A percentile compares a stretch with the other conserved stretches of the same genome.
Conservation (phyloP, 2,113 vertebrate species). For the Coryphaenoides rupestris region DNA sequence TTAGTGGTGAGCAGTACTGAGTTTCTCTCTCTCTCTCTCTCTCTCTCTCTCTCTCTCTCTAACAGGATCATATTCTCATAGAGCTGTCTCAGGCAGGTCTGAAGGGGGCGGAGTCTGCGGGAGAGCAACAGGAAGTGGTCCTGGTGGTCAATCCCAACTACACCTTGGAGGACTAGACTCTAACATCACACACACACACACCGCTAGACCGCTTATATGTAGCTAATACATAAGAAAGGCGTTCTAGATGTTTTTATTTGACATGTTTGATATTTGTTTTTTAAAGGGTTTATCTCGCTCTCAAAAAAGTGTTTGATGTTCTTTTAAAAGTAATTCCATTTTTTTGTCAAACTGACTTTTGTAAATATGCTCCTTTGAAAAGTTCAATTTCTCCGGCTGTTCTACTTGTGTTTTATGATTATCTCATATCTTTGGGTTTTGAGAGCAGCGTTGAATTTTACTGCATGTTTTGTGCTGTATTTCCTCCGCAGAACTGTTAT, state of each 20-base stretch:
- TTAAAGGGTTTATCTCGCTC: not conserved
- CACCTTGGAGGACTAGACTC: conserved; percentile 83
- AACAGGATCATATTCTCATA: conserved; percentile 94
- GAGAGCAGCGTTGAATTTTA: not conserved
- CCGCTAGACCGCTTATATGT: conserved; percentile 2
- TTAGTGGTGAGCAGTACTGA: not conserved
- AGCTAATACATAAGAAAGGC: conserved; percentile 12
- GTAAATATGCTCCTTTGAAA: conserved; percentile 63
- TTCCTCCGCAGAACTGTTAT: not conserved
- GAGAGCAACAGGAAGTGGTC: conserved; percentile 75
- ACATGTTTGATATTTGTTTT: conserved; percentile 11
- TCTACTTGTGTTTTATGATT: conserved; percentile 15
- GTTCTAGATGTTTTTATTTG: conserved; percentile 19
- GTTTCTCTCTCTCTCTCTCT: not conserved
- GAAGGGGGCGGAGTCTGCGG: conserved; percentile 74
- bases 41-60: not conserved
- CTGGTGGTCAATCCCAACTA: conserved; percentile 98
- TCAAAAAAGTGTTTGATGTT: conserved; percentile 29
- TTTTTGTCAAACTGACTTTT: conserved; percentile 31
- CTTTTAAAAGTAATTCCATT: conserved; percentile 8
- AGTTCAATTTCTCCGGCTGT: conserved; percentile 17
- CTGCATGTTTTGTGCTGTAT: not conserved
- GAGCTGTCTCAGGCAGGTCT: conserved; percentile 86
- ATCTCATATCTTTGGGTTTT: too few species aligned
- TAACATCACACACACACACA: too few species aligned